Base-by-base conservation (phyloP, 2,797 vertebrate genomes). In the Neosalanx taihuensis region DNA sequence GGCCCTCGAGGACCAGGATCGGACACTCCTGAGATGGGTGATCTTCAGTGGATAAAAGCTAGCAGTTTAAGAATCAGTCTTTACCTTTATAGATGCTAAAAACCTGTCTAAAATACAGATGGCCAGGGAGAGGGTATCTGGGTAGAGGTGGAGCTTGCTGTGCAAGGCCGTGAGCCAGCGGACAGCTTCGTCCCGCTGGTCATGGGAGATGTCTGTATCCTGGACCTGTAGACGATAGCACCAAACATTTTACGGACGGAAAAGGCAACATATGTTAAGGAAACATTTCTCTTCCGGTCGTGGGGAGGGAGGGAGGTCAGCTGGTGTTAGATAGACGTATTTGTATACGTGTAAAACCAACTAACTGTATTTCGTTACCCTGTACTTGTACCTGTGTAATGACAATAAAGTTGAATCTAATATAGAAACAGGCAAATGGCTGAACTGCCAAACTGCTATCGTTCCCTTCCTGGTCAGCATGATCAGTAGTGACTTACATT, bases 91-190 rank as follows among this genome's bases (percentile, higher is more conserved):
- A 79, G 95, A 86, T 65, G 94, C 92, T 81, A 99, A 94, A 93
- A 99, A 99, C 84, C 96, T 94, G 87, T 99, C 97, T 90, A 99
- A 89, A 84, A 97, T 94, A 90, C 94, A 95, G 83, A 98, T 92
- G 79, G 97, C 95, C 84, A 98, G 87, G 88, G 95, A 95, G 76
- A 98, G 93, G 2, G 96, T 97, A 91, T 99, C 97, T 92, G 97
- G 97, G 89, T 98, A 96, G 82, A 99, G 94, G 87, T 93, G 94
- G 86, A 97, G 94, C 51, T 92, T 92, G 84, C 91, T 84, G 82
- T 97, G 97, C 80, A 99, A 92, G 87, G 95, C 94, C 71, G 88
- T 93, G 90, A 99, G 82, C 97, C 96, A 98, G 76, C 92, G 93
- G 86, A 98, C 95, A 20, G 94, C 97, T 89, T 97, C 96, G 79